Evolutionary conservation across 2,113 vertebrate species (phyloP).

Genomic region (Notechis scutatus): DNA sequence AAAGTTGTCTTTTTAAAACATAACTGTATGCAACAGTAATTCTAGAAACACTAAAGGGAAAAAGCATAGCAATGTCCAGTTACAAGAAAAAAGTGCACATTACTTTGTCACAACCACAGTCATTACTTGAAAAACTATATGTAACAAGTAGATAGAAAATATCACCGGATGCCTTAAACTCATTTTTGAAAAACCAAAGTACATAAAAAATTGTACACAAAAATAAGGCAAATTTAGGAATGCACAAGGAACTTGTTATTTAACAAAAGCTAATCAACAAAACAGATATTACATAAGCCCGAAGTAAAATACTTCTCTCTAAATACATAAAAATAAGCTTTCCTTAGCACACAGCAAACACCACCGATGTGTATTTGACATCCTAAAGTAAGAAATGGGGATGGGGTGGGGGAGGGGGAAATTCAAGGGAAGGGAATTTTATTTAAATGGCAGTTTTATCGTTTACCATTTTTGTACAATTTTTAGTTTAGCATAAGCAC

Average conservation of each 20-base stretch:
- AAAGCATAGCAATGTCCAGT: slow-evolving; percentile 86
- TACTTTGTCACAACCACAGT: slow-evolving; percentile 88
- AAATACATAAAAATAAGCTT: slow-evolving; percentile 74
- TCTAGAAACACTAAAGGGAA: slow-evolving; percentile 84
- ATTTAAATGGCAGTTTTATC: slow-evolving; percentile 70
- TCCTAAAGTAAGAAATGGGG: slow-evolving; percentile 74
- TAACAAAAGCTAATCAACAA: slow-evolving; percentile 75
- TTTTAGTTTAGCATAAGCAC: slow-evolving; percentile 67
- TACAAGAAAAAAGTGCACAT: slow-evolving; percentile 87
- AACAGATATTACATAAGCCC: slow-evolving; percentile 74
- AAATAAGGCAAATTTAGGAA: slow-evolving; percentile 85
- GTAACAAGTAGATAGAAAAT: slow-evolving; percentile 84
- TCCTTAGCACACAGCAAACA: slow-evolving; percentile 77
- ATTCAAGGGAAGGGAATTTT: slow-evolving; percentile 50
- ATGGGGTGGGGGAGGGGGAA: slow-evolving; percentile 21
- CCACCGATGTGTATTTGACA: slow-evolving; percentile 72
- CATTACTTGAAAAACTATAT: slow-evolving; percentile 84
- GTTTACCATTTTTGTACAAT: slow-evolving; percentile 69
- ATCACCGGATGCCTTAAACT: slow-evolving; percentile 79
- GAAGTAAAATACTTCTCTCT: slow-evolving; percentile 73
- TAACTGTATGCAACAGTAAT: slow-evolving; percentile 83
- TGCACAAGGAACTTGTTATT: slow-evolving; percentile 77
- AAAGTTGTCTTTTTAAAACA: slow-evolving; percentile 73
- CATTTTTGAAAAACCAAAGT: slow-evolving; percentile 75
- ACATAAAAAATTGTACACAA: slow-evolving; percentile 78